Conservation (phyloP, 2,797 vertebrate genomes). For the Myotis pilosus region DNA sequence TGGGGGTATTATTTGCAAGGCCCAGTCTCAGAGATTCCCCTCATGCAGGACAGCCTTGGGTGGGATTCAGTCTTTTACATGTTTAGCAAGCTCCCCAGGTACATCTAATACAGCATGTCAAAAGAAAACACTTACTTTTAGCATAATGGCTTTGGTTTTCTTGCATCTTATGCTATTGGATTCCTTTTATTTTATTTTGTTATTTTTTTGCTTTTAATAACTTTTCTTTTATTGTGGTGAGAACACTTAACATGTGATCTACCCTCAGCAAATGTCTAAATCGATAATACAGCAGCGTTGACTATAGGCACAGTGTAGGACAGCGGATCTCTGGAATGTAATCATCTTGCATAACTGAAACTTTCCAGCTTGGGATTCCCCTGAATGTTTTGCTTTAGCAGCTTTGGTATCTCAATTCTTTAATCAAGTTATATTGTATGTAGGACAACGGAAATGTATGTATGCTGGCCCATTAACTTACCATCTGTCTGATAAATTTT, state of each 20-base stretch:
- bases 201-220: not conserved
- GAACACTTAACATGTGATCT: not conserved
- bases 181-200: not conserved
- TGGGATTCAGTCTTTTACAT: not conserved
- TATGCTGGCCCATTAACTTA: not conserved
- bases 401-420: not conserved
- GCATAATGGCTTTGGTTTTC: not conserved
- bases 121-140: not conserved
- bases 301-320: not conserved
- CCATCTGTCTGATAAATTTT: slow-evolving; percentile 47
- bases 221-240: not conserved
- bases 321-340: not conserved
- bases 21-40: not conserved
- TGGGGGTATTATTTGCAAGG: not conserved
- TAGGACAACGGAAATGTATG: not conserved
- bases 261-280: not conserved
- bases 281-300: not conserved
- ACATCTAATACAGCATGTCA: not conserved
- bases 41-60: not conserved
- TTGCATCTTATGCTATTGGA: not conserved
- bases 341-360: not conserved
- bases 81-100: not conserved
- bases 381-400: not conserved
- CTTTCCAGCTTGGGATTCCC: not conserved
- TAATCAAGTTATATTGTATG: not conserved